phyloP scores from a whole-genome alignment of 2,797 vertebrate species.

The Adelosebastes latens region DNA sequence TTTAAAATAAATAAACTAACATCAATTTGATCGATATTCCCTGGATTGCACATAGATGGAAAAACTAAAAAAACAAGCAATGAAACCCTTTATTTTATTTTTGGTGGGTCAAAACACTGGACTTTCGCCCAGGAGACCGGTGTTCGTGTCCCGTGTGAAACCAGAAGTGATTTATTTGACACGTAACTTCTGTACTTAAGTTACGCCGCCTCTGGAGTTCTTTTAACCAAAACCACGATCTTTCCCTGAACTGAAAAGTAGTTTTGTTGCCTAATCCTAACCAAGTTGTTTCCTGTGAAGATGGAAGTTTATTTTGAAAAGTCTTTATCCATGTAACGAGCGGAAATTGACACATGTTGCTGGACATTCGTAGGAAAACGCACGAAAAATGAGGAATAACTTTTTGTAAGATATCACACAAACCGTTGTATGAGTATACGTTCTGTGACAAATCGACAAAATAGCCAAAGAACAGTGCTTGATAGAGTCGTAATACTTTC shows the following conservation, averaged over 20 bases:
- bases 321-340: not conserved
- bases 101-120: not conserved
- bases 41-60: not conserved
- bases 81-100: not conserved
- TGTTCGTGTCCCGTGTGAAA: no score
- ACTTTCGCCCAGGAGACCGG: no score
- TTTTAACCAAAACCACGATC: not conserved
- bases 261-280: not conserved
- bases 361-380: not conserved
- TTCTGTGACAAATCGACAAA: not conserved
- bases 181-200: not conserved
- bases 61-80: not conserved
- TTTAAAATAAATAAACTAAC: not conserved
- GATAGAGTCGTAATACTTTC: not conserved
- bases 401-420: not conserved
- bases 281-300: not conserved
- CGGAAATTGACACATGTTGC: not conserved
- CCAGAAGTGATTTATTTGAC: not conserved
- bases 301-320: not conserved
- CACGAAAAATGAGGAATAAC: not conserved
- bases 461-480: not conserved
- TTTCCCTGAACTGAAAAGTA: not conserved
- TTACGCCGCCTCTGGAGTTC: not conserved
- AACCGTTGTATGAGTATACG: not conserved
- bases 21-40: not conserved